Base-by-base conservation (phyloP, 2,797 vertebrate species). In the Diceros bicornis region DNA sequence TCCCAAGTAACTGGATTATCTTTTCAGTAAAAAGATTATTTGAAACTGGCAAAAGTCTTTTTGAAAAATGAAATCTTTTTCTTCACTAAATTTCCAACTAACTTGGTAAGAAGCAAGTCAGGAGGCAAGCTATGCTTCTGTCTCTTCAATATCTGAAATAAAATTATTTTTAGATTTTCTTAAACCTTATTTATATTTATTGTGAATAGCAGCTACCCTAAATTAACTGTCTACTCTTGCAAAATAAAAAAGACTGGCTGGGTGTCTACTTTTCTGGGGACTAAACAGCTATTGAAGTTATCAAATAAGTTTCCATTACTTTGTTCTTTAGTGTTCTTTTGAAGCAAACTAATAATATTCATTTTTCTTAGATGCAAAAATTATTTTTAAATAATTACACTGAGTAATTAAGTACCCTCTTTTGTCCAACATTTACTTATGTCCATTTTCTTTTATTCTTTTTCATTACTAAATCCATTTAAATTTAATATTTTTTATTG, bases 21-120 rank as follows among this genome's bases (percentile, higher is more conserved):
- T 96, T 89, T 96, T 82, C 34, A 68, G 41, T 88, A 55, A 97
- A 89, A 2, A 3, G 20, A 79, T 74, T 78, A 50, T 72, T 84
- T 59, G 6, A 85, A 92, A 85, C 88, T 78, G 55, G 12, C 8
- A 9, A 64, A 89, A 78, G 27, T 21, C 47, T 66, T 93, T 62
- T 52, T 47, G 20, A 75, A 96, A 95, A 96, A 62, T 57, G 12
- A 78, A 62, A 61, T 55, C 72, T 57, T 86, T 66, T 92, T 47
- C 50, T 62, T 32, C 62, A 85, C 20, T 86, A 27, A 5, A 52
- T 83, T 90, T 55, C 66, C 47, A 75, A 47, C 23, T 86, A 92
- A 8, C 9, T 57, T 92, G 68, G 37, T 50, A 78, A 87, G 34
- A 82, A 74, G 41, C 59, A 87, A 92, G 29, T 52, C 4, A 34